Percentiles rank a stretch among this genome's conserved stretches.
Evolutionary conservation across 2,888 invertebrate species (phyloP).

Genomic region (Idaea straminata): DNA sequence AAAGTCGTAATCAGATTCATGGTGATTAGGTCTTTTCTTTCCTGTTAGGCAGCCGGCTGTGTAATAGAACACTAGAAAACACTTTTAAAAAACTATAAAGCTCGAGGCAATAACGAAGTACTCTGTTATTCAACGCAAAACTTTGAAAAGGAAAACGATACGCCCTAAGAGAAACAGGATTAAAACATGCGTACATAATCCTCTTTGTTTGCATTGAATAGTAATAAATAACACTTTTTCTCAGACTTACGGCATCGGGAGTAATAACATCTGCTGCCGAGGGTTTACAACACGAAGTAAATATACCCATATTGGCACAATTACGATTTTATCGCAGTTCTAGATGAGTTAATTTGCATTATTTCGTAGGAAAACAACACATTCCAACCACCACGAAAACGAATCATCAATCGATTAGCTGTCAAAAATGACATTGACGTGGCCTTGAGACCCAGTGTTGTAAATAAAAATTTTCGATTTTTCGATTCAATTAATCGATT

Average conservation of each 20-base stretch:
- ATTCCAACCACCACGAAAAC: background rate
- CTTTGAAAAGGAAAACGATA: too few species aligned
- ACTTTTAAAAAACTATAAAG: too few species aligned
- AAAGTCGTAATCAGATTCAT: too few species aligned
- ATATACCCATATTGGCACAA: slow-evolving; percentile 66
- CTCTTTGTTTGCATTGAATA: background rate
- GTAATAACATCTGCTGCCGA: slow-evolving; percentile 79
- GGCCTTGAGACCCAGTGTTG: background rate
- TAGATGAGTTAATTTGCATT: background rate
- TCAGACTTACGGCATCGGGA: slow-evolving; percentile 78
- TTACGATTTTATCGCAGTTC: slow-evolving; percentile 25
- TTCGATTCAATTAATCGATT: background rate
- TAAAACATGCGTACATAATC: background rate
- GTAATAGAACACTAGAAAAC: too few species aligned
- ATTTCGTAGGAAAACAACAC: background rate
- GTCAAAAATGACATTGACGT: background rate
- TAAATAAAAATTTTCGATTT: background rate
- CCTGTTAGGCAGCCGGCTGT: too few species aligned
- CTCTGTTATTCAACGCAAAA: too few species aligned
- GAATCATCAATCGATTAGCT: slow-evolving; percentile 4
- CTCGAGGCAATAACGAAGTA: too few species aligned
- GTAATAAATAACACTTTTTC: background rate
- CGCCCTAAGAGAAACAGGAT: background rate
- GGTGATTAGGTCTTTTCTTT: too few species aligned
- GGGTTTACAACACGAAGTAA: slow-evolving; percentile 77